Evolutionary conservation across 35 echinoderm and acorn worm genomes (phyloP).

Genomic region (Apostichopus japonicus): DNA sequence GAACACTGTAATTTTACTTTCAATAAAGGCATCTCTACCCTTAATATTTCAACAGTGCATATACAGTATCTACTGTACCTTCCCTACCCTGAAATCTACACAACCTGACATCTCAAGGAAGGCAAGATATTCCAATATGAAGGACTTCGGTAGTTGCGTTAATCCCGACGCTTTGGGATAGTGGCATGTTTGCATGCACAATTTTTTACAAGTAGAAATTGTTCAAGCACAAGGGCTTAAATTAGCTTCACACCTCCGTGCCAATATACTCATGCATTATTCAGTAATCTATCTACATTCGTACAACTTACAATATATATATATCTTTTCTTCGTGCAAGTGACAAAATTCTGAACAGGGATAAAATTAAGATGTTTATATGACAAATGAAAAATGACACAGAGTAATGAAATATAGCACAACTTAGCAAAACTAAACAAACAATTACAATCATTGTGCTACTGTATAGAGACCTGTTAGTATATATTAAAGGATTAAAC

Average conservation of each 20-base stretch:
- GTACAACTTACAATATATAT: neutral
- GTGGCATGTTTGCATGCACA: conserved; percentile 12
- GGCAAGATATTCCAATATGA: neutral
- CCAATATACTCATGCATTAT: conserved; percentile 9
- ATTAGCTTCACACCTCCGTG: conserved; percentile 12
- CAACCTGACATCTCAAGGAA: neutral
- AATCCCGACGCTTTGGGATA: conserved; percentile 1
- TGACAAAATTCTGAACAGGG: neutral
- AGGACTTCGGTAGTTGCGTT: neutral
- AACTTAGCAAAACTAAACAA: too few relatives aligned
- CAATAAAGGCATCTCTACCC: too few relatives aligned
- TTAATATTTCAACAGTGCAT: neutral
- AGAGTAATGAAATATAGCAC: too few relatives aligned
- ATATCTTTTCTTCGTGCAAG: neutral
- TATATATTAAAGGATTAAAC: too few relatives aligned
- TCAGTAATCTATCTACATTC: conserved; percentile 6
- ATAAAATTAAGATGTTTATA: neutral
- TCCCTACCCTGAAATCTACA: neutral
- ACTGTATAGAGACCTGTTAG: too few relatives aligned
- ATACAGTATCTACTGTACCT: neutral
- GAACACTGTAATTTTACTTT: too few relatives aligned
- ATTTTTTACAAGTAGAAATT: conserved; percentile 13
- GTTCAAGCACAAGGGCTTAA: conserved; percentile 13
- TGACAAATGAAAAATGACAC: neutral
- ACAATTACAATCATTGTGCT: too few relatives aligned